Evolutionary conservation across 2,888 invertebrate species (phyloP).

Genomic region (Sipunculus nudus): DNA sequence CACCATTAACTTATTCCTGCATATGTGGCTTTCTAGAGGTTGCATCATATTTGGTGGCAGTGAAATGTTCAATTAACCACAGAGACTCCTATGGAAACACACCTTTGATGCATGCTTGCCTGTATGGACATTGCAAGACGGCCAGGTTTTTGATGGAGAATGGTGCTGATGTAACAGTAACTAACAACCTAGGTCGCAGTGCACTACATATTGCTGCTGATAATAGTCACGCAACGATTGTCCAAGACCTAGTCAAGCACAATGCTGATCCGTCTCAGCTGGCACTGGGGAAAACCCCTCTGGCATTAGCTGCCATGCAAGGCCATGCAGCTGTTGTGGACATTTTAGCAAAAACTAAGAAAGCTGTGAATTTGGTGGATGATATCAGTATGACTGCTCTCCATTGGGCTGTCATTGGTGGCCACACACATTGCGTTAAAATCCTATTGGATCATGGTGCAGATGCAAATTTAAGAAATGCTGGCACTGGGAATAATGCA

Average conservation of each 20-base stretch:
- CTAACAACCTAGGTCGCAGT: constrained; percentile 52
- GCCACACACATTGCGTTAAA: constrained; percentile 52
- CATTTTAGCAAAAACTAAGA: constrained; percentile 7
- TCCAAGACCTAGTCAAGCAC: constrained; percentile 7
- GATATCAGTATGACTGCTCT: constrained; percentile 55
- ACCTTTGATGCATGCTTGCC: constrained; percentile 62
- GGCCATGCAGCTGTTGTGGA: constrained; percentile 14
- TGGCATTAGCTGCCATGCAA: constrained; percentile 20
- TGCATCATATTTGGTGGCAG: no score
- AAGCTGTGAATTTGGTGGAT: constrained; percentile 16
- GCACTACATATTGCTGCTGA: constrained; percentile 59
- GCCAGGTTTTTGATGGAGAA: constrained; percentile 48
- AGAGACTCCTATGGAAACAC: constrained; percentile 45
- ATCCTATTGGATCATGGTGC: constrained; percentile 54
- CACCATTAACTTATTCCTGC: no score
- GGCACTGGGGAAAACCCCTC: constrained; percentile 20
- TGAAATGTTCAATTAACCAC: no score
- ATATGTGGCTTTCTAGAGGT: no score
- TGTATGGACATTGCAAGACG: constrained; percentile 54
- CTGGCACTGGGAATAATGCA: constrained; percentile 55
- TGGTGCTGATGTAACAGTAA: constrained; percentile 54
- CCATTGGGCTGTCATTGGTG: constrained; percentile 61
- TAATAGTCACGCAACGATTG: constrained; percentile 18
- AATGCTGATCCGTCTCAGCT: constrained; percentile 4
- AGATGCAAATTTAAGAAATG: constrained; percentile 55